A percentile compares a stretch with the other conserved stretches of the same genome.
Conservation (phyloP, 2,797 vertebrate species). For the Mionectes olivaceus region DNA sequence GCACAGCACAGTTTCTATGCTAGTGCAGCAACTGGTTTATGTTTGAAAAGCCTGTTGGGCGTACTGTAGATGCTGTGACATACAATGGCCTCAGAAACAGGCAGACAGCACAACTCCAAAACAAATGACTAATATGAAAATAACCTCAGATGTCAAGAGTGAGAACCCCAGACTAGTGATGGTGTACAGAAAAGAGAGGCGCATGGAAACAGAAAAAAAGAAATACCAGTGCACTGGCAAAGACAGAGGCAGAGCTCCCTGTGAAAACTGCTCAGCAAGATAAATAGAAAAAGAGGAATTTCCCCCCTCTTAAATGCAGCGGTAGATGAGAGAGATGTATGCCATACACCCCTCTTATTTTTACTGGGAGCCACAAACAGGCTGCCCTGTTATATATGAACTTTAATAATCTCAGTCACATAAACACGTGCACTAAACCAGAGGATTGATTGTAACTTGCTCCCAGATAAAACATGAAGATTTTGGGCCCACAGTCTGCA, state of each 20-base stretch:
- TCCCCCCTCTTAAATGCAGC: neutral
- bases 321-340: neutral
- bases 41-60: neutral
- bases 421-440: neutral
- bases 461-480: constrained; percentile 2
- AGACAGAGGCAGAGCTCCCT: neutral
- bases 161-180: neutral
- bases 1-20: neutral
- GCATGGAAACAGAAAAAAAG: neutral
- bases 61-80: neutral
- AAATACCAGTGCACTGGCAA: neutral
- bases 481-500: neutral
- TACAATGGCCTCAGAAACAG: neutral
- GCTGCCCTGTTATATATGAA: neutral
- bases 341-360: neutral
- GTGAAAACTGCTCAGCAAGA: neutral
- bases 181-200: neutral
- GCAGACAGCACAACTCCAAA: neutral
- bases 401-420: constrained; percentile 33
- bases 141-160: neutral
- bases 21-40: neutral
- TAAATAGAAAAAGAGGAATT: neutral
- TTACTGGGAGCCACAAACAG: neutral
- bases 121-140: neutral
- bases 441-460: neutral